A percentile compares a stretch with the other conserved stretches of the same genome.
Evolutionary conservation across 2,113 vertebrate genomes (phyloP).

Genomic region (Heptranchias perlo): DNA sequence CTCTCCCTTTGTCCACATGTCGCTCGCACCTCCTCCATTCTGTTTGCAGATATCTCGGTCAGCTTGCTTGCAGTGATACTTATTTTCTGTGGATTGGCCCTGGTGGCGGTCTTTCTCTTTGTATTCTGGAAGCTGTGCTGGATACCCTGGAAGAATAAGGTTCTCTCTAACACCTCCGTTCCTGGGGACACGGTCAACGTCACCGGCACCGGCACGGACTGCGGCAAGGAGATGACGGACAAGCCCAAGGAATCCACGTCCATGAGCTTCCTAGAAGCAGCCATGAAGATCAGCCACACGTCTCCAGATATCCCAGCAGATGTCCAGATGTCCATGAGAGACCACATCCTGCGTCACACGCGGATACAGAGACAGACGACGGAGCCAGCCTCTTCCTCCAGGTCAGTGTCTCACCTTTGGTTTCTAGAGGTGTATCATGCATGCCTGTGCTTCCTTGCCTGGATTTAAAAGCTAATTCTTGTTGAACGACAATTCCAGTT

Average conservation of each 20-base stretch:
- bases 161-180: constrained; percentile 56
- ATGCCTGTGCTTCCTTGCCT: background rate
- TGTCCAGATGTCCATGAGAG: constrained; percentile 90
- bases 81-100: constrained; percentile 75
- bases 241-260: constrained; percentile 76
- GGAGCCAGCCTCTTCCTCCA: constrained; percentile 80
- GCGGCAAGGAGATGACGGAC: constrained; percentile 70
- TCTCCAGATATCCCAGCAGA: constrained; percentile 88
- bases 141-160: constrained; percentile 76
- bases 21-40: constrained; percentile 39
- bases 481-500: background rate
- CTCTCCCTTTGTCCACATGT: constrained; percentile 43
- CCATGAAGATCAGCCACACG: constrained; percentile 92
- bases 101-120: constrained; percentile 81
- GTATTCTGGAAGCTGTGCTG: constrained; percentile 89
- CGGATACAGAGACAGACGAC: constrained; percentile 83
- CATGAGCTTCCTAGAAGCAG: constrained; percentile 80
- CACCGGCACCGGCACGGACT: constrained; percentile 47
- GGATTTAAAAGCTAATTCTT: background rate
- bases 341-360: constrained; percentile 74
- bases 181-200: constrained; percentile 45
- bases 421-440: background rate
- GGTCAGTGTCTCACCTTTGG: constrained; percentile 55
- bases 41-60: constrained; percentile 74
- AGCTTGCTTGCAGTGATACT: constrained; percentile 83